phyloP scores from a whole-genome alignment of 2,113 vertebrate species.

The Theropithecus gelada region DNA sequence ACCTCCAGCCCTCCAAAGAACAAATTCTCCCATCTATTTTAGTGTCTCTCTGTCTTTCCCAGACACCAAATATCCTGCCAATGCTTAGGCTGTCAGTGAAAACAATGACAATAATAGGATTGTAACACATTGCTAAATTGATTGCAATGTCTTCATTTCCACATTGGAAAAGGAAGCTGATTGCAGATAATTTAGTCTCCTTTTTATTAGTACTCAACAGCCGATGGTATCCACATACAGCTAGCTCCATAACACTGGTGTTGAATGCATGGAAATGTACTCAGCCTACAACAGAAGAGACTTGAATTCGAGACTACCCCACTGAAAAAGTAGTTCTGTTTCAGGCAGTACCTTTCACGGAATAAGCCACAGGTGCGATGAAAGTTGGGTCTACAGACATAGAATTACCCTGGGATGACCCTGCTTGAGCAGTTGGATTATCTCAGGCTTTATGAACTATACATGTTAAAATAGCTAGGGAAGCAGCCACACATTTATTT shows the following conservation, averaged over 20 bases:
- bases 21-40: neutral
- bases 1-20: neutral
- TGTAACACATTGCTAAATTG: fast-evolving
- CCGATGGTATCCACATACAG: neutral
- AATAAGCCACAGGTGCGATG: neutral
- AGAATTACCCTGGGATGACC: neutral
- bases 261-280: fast-evolving
- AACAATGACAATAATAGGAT: neutral
- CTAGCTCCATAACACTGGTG: fast-evolving
- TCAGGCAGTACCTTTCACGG: neutral
- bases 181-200: neutral
- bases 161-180: neutral
- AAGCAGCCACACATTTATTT: neutral
- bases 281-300: neutral
- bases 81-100: neutral
- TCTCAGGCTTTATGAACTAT: neutral
- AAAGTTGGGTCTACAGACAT: neutral
- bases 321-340: neutral
- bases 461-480: neutral
- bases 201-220: neutral
- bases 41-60: neutral
- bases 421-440: neutral
- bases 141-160: neutral
- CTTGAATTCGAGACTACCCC: neutral
- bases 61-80: neutral